Conservation (phyloP, 2,888 invertebrate genomes). For the Cyrtodaria siliqua region DNA sequence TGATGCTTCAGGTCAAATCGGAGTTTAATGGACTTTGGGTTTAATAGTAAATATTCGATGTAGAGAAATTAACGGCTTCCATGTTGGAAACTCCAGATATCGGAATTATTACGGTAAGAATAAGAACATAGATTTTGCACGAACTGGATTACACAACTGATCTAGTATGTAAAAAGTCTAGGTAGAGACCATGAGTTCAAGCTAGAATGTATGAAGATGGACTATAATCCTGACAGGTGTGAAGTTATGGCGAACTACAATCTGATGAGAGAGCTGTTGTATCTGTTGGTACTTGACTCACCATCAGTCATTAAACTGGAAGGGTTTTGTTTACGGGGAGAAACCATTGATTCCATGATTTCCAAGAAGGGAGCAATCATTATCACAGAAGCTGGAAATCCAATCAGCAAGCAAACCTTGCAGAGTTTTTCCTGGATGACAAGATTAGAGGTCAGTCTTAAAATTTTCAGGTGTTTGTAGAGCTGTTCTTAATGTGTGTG, state of each 20-base stretch:
- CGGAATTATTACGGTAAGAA: conserved; percentile 57
- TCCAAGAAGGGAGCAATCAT: conserved; percentile 75
- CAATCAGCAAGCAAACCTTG: conserved; percentile 49
- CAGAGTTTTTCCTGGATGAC: conserved; percentile 45
- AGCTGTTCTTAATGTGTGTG: too few relatives aligned
- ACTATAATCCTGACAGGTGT: conserved; percentile 76
- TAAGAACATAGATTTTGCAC: conserved; percentile 72
- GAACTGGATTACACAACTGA: background rate
- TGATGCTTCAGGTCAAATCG: conserved; percentile 72
- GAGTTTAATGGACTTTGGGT: conserved; percentile 69
- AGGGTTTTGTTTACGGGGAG: conserved; percentile 80
- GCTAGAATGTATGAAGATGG: conserved; percentile 77
- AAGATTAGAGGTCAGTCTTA: conserved; percentile 65
- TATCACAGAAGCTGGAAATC: conserved; percentile 73
- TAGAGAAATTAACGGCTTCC: conserved; percentile 73
- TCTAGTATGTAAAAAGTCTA: conserved; percentile 68
- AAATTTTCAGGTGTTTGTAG: too few relatives aligned
- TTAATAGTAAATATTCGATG: conserved; percentile 74
- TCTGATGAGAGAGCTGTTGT: conserved; percentile 75
- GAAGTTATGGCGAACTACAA: conserved; percentile 76
- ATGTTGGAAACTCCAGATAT: conserved; percentile 57
- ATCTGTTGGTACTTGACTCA: conserved; percentile 69
- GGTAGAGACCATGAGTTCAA: conserved; percentile 73
- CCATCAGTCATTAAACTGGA: conserved; percentile 69
- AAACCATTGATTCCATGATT: conserved; percentile 67